phyloP scores from a whole-genome alignment of 2,888 invertebrate species.

The Drosophila siamana region DNA sequence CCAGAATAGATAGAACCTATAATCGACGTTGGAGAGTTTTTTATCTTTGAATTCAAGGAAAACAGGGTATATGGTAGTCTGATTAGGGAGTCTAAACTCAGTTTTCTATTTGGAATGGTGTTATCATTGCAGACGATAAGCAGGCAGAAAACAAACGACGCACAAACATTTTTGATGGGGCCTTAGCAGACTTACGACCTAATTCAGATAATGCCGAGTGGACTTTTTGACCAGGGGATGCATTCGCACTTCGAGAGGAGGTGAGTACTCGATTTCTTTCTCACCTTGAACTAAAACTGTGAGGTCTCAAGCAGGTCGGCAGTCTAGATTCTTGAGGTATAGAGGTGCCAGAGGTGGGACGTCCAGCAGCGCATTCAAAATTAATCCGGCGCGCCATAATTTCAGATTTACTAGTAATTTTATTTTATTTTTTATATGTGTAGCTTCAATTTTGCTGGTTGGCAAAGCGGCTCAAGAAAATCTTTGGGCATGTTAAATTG shows the following conservation, averaged over 20 bases:
- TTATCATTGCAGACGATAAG: constrained; percentile 51
- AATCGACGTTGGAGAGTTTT: not conserved
- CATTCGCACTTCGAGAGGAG: not conserved
- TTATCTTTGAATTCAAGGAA: not conserved
- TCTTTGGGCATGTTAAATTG: constrained; percentile 80
- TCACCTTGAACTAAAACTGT: constrained; percentile 42
- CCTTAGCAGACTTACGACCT: constrained; percentile 37
- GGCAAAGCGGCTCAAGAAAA: constrained; percentile 65
- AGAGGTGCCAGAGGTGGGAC: constrained; percentile 16
- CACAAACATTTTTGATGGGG: constrained; percentile 14
- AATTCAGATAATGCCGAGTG: constrained; percentile 39
- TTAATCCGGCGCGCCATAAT: constrained; percentile 76
- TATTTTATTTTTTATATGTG: not conserved
- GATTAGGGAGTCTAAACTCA: not conserved
- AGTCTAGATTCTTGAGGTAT: constrained; percentile 8
- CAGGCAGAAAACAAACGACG: constrained; percentile 29
- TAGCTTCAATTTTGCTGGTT: constrained; percentile 34
- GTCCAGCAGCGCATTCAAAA: constrained; percentile 59
- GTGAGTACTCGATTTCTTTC: constrained; percentile 16
- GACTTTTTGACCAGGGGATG: constrained; percentile 15
- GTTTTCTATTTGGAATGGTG: constrained; percentile 40
- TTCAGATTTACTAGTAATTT: constrained; percentile 65
- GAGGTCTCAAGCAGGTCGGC: constrained; percentile 25
- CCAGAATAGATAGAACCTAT: too few relatives aligned
- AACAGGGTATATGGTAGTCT: not conserved